Evolutionary conservation across 2,888 invertebrate genomes (phyloP), one percentile per base, ranked within the genome.

Genomic region (Ormia ochracea): DNA sequence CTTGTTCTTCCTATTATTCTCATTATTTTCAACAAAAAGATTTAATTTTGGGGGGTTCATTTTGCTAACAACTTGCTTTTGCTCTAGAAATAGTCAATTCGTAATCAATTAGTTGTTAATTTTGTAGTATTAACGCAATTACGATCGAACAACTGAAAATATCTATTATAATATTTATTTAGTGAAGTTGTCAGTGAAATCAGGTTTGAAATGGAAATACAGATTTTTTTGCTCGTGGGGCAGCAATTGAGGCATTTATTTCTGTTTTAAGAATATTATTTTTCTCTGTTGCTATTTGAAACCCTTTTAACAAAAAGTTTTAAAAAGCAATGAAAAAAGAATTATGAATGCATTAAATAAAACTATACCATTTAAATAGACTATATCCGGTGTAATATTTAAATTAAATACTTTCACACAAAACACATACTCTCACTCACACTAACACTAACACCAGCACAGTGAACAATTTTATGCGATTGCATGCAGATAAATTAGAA

Each of bases 361-460:
- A 63, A 73, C 61, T n/a, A 26, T 23, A 61, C 61, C 56, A 54
- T 65, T 45, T 76, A 72, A 80, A 80, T 80, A 76, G 80, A 73
- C 68, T 58, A 76, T 76, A 76, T 80, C 80, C 80, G 80, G 76
- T 80, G 61, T 63, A 45, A 36, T 48, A 68, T 26, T 23, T 12
- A 21, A 48, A 68, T 36, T 58, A 41, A 66, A 58, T 9, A 10
- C 1, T 48, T 58, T 65, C 68, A 75, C 75, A 75, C 68, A 58
- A 10, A 41, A 21, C 4, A 10, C 10, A 3, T 10, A 12, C 12
- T 12, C 45, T 1, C 7, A 21, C 7, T 21, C 21, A 43, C 41
- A 19, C 41, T 6, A n/a, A 14, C 38, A 14, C 1, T 1, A 7
- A 38, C 7, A 2, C 4, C 31, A 41, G 10, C 28, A 50, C n/a